Evolutionary conservation across 2,888 invertebrate species (phyloP), one percentile per base, ranked within the genome.

Genomic region (Atethmia centrago): DNA sequence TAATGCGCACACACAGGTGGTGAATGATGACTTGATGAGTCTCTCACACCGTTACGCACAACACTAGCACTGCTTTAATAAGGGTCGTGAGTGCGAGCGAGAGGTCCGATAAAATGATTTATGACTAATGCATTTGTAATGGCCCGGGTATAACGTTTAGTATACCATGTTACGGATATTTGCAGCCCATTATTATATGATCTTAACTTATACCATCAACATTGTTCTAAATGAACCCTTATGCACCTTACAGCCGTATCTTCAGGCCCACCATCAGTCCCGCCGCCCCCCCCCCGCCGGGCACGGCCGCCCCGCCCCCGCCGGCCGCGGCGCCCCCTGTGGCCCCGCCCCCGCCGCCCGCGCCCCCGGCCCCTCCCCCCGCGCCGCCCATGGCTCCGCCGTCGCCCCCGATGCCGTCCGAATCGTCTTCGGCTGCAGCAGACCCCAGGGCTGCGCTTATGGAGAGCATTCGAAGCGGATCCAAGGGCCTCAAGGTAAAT

Each of bases 381-480:
- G 93, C 89, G 80, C 94, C 87, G 85, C 95, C 84, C 88, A 96
- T 95, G n/a, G 86, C 85, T 86, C 90, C 88, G 89, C 91, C 79
- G 88, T 91, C 85, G 83, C 92, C 75, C 97, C 97, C 85, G 88
- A 92, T 82, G 88, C 92, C 85, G 21, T 80, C 91, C 72, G 62
- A 67, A 82, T 64, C 91, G 51, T 82, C 73, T 59, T 42, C 75
- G 12, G 82, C 92, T 0, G 25, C 92, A 47, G 83, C 92, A 12
- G 98, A 98, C 93, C 90, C 97, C 5, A 96, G 97, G 73, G 97
- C 97, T 70, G 98, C 97, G 65, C 97, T 99, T 63, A 97, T 99
- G 97, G 98, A 98, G 87, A 98, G 98, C 90, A 99, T 99, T 88
- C 97, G 98, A 85, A 97, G 96, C 88, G 98, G 98, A 64, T 97